Conservation (phyloP, 92 coral and sea anemone genomes). For the Zoanthus gigantus region DNA sequence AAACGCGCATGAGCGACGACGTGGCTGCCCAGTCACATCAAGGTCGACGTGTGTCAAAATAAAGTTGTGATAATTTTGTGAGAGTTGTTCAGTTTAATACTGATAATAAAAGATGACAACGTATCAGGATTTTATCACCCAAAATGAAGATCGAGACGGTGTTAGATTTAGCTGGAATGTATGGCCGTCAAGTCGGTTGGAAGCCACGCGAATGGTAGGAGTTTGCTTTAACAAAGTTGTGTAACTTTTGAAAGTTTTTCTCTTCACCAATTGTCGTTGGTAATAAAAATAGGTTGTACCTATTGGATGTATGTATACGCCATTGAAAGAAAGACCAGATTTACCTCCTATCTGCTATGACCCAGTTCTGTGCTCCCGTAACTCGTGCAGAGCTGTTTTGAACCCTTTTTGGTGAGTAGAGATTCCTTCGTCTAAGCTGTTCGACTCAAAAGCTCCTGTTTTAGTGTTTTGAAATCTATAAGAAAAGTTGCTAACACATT, state of each 20-base stretch:
- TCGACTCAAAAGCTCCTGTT: not conserved
- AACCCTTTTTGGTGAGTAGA: conserved; percentile 91
- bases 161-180: conserved; percentile 99
- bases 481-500: not conserved
- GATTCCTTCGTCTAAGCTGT: not conserved
- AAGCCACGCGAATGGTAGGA: conserved; percentile 97
- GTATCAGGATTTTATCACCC: conserved; percentile 97
- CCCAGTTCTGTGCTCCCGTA: conserved; percentile 96
- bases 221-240: not conserved
- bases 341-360: conserved; percentile 98
- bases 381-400: conserved; percentile 95
- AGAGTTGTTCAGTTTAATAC: conserved; percentile 16
- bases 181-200: conserved; percentile 99
- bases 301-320: conserved; percentile 95
- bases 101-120: conserved; percentile 72
- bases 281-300: conserved; percentile 84
- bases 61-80: conserved; percentile 2
- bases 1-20: conserved; percentile 49
- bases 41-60: conserved; percentile 41
- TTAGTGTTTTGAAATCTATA: not conserved
- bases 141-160: conserved; percentile 99
- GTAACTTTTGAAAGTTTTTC: not conserved
- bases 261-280: not conserved
- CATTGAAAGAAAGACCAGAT: conserved; percentile 93
- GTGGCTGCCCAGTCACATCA: conserved; percentile 24